These are phyloP conservation scores for Polymixis flavicincta DNA, from an alignment of 2,888 invertebrate species.

Conservation along the genomic window DNA sequence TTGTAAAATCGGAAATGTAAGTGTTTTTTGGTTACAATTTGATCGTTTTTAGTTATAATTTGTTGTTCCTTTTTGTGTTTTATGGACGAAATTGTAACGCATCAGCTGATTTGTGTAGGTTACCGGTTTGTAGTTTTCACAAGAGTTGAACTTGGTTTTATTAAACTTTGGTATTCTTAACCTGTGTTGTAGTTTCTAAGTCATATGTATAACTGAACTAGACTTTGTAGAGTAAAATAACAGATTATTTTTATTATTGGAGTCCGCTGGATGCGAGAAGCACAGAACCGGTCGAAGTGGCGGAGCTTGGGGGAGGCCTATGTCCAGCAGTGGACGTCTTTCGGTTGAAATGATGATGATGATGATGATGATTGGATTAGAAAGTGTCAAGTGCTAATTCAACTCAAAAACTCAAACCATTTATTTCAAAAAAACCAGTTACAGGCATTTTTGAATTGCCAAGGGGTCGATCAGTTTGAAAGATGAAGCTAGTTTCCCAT, in stretches of 20 bases:
- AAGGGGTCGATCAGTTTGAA: no score
- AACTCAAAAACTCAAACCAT: no score
- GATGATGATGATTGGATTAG: no score
- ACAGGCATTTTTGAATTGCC: no score
- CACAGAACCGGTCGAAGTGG: no score
- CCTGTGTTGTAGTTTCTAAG: not conserved
- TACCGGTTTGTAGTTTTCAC: slow-evolving; percentile 8
- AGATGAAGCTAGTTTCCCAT: no score
- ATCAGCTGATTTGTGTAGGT: slow-evolving; percentile 32
- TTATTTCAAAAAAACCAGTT: no score
- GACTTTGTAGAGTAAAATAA: not conserved
- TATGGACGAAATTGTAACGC: slow-evolving; percentile 5
- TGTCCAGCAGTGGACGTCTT: no score
- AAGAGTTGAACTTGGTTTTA: not conserved
- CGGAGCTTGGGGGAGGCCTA: no score
- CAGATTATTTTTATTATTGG: not conserved
- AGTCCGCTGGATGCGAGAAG: no score
- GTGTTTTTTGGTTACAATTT: slow-evolving; percentile 18
- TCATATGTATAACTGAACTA: not conserved
- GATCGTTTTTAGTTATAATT: not conserved
- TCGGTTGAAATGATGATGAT: no score
- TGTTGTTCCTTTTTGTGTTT: not conserved
- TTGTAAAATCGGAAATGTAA: slow-evolving; percentile 35
- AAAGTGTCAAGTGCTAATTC: not conserved
- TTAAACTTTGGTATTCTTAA: not conserved